Evolutionary conservation across 2,888 invertebrate species (phyloP).

Genomic region (Eristalis pertinax): DNA sequence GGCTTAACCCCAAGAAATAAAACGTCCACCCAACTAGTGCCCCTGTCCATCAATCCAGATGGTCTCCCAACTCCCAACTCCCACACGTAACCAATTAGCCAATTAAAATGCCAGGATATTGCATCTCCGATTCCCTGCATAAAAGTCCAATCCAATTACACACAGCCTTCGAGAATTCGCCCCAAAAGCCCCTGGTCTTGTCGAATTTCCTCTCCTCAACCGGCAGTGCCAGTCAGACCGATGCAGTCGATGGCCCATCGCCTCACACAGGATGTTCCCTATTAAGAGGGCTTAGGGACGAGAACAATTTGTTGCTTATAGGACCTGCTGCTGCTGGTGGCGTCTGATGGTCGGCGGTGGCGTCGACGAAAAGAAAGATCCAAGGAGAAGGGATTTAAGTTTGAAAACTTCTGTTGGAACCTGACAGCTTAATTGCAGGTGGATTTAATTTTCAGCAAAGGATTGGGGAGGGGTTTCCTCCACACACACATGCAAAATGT

Average conservation of each 20-base stretch:
- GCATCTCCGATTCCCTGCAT: conserved; percentile 40
- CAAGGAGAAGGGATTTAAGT: conserved; percentile 50
- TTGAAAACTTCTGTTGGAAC: conserved; percentile 60
- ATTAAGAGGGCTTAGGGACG: conserved; percentile 43
- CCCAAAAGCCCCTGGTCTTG: neutral
- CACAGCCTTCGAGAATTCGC: conserved; percentile 23
- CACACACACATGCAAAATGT: conserved; percentile 29
- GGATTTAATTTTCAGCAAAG: conserved; percentile 57
- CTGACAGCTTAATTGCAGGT: conserved; percentile 69
- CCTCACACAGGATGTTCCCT: conserved; percentile 45
- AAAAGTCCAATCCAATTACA: conserved; percentile 67
- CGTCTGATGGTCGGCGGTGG: neutral
- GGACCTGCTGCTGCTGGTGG: neutral
- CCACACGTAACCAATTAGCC: conserved; percentile 41
- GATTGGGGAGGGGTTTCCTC: conserved; percentile 21
- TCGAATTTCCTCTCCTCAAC: conserved; percentile 3
- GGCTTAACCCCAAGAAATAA: no score
- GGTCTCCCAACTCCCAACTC: neutral
- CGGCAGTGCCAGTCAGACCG: neutral
- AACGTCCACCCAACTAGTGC: no score
- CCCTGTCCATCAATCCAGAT: neutral
- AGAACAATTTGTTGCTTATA: conserved; percentile 66
- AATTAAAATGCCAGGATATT: conserved; percentile 64
- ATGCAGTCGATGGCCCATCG: conserved; percentile 6
- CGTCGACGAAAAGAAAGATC: conserved; percentile 28